phyloP scores from a whole-genome alignment of 2,113 vertebrate species.

The Clarias gariepinus region DNA sequence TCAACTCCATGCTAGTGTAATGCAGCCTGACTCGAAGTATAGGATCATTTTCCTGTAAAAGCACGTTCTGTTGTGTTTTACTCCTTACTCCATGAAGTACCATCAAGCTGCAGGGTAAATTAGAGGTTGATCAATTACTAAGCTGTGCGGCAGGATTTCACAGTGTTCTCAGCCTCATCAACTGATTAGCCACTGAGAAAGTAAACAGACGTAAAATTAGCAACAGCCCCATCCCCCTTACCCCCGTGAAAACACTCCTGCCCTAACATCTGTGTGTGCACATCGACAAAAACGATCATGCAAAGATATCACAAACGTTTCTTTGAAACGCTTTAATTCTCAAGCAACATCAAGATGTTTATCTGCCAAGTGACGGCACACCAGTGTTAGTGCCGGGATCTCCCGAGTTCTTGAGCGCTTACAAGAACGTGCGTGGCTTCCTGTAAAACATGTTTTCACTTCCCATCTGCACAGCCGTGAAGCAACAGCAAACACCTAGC shows the following conservation, averaged over 20 bases:
- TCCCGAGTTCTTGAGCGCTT: conserved; percentile 2
- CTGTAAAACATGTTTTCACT: conserved; percentile 45
- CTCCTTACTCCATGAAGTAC: neutral
- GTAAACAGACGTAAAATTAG: conserved; percentile 8
- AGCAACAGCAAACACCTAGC: conserved; percentile 31
- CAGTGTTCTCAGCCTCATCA: neutral
- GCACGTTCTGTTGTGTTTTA: neutral
- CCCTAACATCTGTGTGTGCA: neutral
- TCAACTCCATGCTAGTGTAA: neutral
- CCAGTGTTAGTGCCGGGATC: conserved; percentile 12
- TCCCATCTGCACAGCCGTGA: conserved; percentile 1
- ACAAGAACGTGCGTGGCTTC: conserved; percentile 43
- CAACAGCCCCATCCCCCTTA: neutral
- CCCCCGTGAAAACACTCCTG: neutral
- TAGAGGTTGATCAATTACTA: neutral
- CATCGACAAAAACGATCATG: neutral
- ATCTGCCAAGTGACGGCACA: neutral
- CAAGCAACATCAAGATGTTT: neutral
- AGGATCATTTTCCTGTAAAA: neutral
- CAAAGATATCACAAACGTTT: neutral
- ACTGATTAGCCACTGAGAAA: conserved; percentile 13
- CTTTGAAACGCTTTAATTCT: conserved; percentile 22
- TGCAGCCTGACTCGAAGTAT: neutral
- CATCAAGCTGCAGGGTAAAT: neutral
- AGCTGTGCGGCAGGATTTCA: neutral